phyloP scores from a whole-genome alignment of 2,797 vertebrate genomes.

The Meriones psammophilus region DNA sequence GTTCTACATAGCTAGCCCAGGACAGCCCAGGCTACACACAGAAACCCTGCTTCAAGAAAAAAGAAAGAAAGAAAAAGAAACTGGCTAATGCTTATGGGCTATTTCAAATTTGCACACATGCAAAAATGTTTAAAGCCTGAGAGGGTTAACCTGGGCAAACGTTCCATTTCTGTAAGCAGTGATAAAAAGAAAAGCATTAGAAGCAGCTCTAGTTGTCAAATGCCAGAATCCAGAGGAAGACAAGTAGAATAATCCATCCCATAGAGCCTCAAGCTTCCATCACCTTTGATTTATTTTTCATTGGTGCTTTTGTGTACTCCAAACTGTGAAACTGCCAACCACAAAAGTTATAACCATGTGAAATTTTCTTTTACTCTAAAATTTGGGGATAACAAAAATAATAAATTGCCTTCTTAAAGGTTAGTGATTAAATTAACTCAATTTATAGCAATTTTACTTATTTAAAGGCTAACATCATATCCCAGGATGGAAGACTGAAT shows the following conservation, averaged over 20 bases:
- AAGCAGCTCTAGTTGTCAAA: neutral
- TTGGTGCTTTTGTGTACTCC: neutral
- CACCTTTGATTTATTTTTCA: neutral
- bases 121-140: slow-evolving; percentile 5
- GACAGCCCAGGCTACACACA: no score
- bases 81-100: neutral
- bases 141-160: neutral
- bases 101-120: neutral
- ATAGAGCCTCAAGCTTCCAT: neutral
- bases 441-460: neutral
- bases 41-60: no score
- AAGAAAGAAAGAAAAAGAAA: neutral
- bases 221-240: neutral
- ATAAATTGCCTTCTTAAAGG: slow-evolving; percentile 4
- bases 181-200: neutral
- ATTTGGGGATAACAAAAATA: neutral
- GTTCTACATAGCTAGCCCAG: no score
- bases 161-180: neutral
- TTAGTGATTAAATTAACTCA: neutral
- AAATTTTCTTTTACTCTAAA: slow-evolving; percentile 13
- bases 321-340: neutral
- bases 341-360: neutral
- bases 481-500: neutral
- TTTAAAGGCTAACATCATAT: neutral
- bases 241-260: neutral